Base-by-base conservation (phyloP, 2,888 invertebrate species). In the Hololepta plana region DNA sequence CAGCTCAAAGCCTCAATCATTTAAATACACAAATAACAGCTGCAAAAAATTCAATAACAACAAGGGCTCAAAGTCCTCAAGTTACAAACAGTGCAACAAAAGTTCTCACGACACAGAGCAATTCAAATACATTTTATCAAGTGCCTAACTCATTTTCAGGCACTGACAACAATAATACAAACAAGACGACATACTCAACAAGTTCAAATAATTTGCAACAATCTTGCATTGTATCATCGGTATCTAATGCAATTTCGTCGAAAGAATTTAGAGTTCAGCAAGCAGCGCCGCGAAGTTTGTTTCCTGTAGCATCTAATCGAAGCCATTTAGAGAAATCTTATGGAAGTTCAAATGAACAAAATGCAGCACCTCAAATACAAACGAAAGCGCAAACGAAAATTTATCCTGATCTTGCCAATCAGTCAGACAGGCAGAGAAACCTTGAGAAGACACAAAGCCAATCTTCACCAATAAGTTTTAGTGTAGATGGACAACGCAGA, bases 321-420 rank as follows among this genome's bases (percentile, higher is more conserved):
- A 30, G 35, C 28, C 15, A 30, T n/a, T n/a, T n/a, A n/a, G n/a
- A n/a, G n/a, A n/a, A n/a, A n/a, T n/a, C n/a, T n/a, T n/a, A n/a
- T n/a, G n/a, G 35, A 23, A 42, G 44, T 26, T 62, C 62, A 30
- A 43, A 40, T 29, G 24, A 37, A 3, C 39, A 40, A 30, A 15
- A 65, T 60, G 12, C 64, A 60, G 45, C 6, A 22, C 59, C 57
- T 41, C 53, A 53, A 32, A 67, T 75, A 38, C 76, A 76, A 53
- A 72, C 75, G 33, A 79, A 80, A 56, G 72, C 74, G 37, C 75
- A 77, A 57, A 65, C 72, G 39, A 80, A 80, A 59, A 68, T 73
- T 41, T 79, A 79, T 51, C 72, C 76, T 28, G 79, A 79, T 44
- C 42, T 75, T 38, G 39, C 39, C 4, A 49, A 37, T 26, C 53